Conservation (phyloP, 2,797 vertebrate species). For the Macrochelys suwanniensis region DNA sequence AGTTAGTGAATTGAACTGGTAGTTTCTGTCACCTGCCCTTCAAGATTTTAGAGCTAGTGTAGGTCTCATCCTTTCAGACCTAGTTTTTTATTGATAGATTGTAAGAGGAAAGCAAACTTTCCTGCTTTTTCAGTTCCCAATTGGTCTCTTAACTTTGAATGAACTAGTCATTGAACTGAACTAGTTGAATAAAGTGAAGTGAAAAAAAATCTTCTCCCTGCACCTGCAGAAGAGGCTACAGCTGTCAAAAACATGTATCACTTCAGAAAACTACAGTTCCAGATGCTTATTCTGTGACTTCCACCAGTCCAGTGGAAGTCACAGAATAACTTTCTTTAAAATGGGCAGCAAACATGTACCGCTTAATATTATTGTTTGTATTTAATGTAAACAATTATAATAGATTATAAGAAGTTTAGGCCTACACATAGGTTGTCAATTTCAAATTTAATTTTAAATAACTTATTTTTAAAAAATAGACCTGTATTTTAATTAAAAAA, state of each 20-base stretch:
- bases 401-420: not conserved
- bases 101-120: not conserved
- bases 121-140: not conserved
- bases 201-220: not conserved
- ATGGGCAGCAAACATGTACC: not conserved
- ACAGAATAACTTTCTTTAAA: not conserved
- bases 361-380: not conserved
- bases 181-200: not conserved
- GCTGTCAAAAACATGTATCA: not conserved
- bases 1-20: not conserved
- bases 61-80: not conserved
- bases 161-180: not conserved
- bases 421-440: not conserved
- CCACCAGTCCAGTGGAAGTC: too few relatives aligned
- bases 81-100: not conserved
- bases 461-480: not conserved
- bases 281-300: not conserved
- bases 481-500: not conserved
- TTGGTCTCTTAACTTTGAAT: not conserved
- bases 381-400: not conserved
- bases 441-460: not conserved
- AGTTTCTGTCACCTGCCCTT: not conserved
- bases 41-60: not conserved
- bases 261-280: not conserved
- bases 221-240: not conserved